Conservation (phyloP, 2,113 vertebrate species). For the Odocoileus virginianus region DNA sequence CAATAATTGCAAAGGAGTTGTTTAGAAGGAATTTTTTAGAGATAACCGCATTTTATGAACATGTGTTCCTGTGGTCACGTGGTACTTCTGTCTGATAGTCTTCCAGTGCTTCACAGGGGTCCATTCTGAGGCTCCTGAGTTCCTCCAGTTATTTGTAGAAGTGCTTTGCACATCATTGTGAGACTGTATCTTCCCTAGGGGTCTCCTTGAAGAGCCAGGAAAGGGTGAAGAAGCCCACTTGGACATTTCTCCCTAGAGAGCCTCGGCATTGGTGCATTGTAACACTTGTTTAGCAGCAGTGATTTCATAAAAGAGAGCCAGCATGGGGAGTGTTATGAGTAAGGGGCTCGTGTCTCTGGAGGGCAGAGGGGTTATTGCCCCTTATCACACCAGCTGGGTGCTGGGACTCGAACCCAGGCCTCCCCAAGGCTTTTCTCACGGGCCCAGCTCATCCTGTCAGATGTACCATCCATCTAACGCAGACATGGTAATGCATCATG, state of each 20-base stretch:
- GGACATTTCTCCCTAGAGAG: neutral
- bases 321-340: neutral
- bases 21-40: neutral
- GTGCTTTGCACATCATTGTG: neutral
- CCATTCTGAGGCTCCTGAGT: neutral
- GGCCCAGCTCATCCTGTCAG: neutral
- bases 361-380: neutral
- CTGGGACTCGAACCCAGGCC: neutral
- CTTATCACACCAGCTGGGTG: neutral
- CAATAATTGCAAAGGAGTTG: neutral
- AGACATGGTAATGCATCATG: neutral
- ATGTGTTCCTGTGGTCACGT: neutral
- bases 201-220: neutral
- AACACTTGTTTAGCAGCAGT: neutral
- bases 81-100: neutral
- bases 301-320: neutral
- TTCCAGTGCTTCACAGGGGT: neutral
- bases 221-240: neutral
- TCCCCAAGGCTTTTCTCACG: neutral
- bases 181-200: neutral
- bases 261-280: neutral
- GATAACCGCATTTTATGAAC: neutral
- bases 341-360: neutral
- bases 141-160: neutral
- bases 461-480: fast-evolving